phyloP scores from a whole-genome alignment of 2,797 vertebrate species.

The Monodelphis domestica region DNA sequence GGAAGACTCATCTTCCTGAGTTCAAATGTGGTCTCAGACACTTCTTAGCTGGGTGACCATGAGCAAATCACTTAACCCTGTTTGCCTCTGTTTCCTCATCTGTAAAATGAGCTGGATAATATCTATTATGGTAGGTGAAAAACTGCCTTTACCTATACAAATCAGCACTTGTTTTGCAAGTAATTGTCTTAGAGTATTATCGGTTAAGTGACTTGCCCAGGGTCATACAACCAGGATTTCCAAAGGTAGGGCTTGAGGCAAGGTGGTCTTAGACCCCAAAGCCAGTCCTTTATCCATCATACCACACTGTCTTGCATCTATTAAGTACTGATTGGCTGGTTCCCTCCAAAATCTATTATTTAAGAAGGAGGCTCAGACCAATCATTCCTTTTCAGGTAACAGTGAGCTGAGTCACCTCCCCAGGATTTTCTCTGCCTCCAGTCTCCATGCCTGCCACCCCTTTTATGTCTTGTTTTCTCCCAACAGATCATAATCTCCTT shows the following conservation, averaged over 20 bases:
- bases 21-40: too few species aligned
- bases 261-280: neutral
- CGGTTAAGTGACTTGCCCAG: neutral
- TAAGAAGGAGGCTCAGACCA: neutral
- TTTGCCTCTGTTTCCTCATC: too few species aligned
- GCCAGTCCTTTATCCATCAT: neutral
- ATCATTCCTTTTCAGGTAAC: too few species aligned
- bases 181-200: neutral
- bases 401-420: neutral
- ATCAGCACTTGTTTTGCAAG: neutral
- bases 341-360: neutral
- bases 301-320: neutral
- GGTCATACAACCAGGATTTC: neutral
- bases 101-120: too few species aligned
- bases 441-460: too few species aligned
- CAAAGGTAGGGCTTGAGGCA: neutral
- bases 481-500: too few species aligned
- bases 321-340: neutral
- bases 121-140: neutral
- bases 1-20: too few species aligned
- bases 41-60: too few species aligned
- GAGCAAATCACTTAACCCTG: too few species aligned
- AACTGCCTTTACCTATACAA: neutral
- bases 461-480: neutral
- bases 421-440: neutral